Evolutionary conservation across 2,113 vertebrate species (phyloP), one percentile per base, ranked within the genome.

Genomic region (Lonchura striata): DNA sequence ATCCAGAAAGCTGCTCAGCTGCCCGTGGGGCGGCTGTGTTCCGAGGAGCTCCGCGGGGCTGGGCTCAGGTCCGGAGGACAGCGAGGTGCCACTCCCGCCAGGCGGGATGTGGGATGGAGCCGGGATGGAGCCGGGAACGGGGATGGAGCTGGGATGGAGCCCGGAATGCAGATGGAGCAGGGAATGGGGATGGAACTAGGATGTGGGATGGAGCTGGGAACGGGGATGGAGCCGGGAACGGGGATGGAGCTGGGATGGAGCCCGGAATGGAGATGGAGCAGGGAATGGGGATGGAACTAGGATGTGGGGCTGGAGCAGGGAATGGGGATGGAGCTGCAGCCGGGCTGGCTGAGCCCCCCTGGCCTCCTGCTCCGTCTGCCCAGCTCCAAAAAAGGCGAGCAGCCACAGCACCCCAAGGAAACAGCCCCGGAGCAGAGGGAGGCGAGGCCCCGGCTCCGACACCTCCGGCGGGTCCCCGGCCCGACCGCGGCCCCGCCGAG

Each of bases 321-420:
- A 25, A 4, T 0, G 4, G 53, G 11, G 11, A 6, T 25, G 57
- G 57, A 49, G 37, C 18, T 18, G 49, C 11, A 52, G 47, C 41
- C 20, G 27, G 37, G 37, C 46, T 33, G 83, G 54, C 72, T 37
- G 72, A 77, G 54, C 52, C 41, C 52, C n/a, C 2, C 39, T 44
- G 27, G 1, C 22, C 53, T 54, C 47, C 39, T 20, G 15, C 86
- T 39, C 23, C 3, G 0, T 74, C 59, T 65, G 47, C 59, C 59
- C 68, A 78, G 89, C 72, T 91, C 96, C 95, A 95, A 91, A 89
- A 86, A 92, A 96, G 94, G 96, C 82, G 77, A 77, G 37, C 64
- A 70, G 83, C 19, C 39, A 3, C 31, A 12, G 76, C 2, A 8
- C 22, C 30, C 6, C 0, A 1, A 13, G 63, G 7, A 18, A 35